Conservation (phyloP, 2,113 vertebrate species). For the Patagioenas fasciata region DNA sequence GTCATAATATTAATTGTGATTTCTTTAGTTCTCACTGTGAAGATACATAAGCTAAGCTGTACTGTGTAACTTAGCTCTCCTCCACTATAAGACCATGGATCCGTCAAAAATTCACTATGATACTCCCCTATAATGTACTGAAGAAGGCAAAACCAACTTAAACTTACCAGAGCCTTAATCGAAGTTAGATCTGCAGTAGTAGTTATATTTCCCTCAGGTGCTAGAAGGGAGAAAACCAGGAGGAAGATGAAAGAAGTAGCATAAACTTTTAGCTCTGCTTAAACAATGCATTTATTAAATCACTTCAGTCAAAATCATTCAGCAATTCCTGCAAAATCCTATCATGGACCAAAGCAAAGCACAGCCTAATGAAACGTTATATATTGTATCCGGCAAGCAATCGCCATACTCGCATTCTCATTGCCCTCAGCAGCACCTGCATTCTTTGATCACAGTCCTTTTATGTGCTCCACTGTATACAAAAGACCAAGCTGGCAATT, state of each 20-base stretch:
- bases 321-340: slow-evolving; percentile 3
- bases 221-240: neutral
- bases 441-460: slow-evolving; percentile 69
- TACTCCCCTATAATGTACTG: neutral
- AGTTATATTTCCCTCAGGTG: neutral
- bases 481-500: slow-evolving; percentile 64
- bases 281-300: slow-evolving; percentile 19
- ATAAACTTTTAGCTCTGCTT: neutral
- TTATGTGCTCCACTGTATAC: slow-evolving; percentile 41
- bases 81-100: neutral
- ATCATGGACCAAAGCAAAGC: neutral
- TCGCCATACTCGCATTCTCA: slow-evolving; percentile 13
- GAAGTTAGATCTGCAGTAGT: neutral
- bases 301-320: neutral
- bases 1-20: neutral
- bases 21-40: neutral
- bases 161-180: neutral
- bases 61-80: neutral
- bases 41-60: neutral
- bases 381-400: slow-evolving; percentile 48
- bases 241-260: neutral
- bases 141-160: neutral
- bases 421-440: slow-evolving; percentile 61
- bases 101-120: neutral
- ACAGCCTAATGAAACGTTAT: neutral